phyloP scores from a whole-genome alignment of 37 sponge, comb jelly and placozoan genomes.

The Aphrocallistes beatrix region DNA sequence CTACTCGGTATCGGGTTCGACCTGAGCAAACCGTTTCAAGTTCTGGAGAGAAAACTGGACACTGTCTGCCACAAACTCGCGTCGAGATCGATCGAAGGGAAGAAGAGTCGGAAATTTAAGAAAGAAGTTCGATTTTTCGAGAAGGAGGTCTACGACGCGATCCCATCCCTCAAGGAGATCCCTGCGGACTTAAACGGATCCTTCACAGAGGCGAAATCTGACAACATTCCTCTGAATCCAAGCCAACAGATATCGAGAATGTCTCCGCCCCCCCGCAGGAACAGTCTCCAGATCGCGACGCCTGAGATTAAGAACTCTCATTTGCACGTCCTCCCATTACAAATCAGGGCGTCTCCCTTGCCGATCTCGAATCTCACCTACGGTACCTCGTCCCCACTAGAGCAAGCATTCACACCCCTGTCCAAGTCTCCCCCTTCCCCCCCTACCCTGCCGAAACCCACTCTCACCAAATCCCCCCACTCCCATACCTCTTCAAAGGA shows the following conservation, averaged over 20 bases:
- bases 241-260: neutral
- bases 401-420: neutral
- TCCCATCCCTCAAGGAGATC: neutral
- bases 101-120: neutral
- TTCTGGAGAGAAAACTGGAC: neutral
- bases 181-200: neutral
- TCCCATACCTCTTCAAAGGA: neutral
- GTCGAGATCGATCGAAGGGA: neutral
- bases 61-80: slow-evolving; percentile 2
- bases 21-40: neutral
- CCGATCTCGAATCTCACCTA: neutral
- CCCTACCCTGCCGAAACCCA: neutral
- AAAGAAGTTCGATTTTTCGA: slow-evolving; percentile 1
- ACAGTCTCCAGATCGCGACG: neutral
- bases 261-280: neutral
- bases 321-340: neutral
- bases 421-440: neutral
- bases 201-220: neutral
- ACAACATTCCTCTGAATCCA: neutral
- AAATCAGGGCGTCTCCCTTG: neutral
- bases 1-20: neutral
- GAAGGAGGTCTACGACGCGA: slow-evolving; percentile 1
- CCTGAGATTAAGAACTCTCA: neutral
- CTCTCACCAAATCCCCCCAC: neutral
- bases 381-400: neutral